Conservation (phyloP, 1,140 invertebrate genomes). For the Listronotus bonariensis region DNA sequence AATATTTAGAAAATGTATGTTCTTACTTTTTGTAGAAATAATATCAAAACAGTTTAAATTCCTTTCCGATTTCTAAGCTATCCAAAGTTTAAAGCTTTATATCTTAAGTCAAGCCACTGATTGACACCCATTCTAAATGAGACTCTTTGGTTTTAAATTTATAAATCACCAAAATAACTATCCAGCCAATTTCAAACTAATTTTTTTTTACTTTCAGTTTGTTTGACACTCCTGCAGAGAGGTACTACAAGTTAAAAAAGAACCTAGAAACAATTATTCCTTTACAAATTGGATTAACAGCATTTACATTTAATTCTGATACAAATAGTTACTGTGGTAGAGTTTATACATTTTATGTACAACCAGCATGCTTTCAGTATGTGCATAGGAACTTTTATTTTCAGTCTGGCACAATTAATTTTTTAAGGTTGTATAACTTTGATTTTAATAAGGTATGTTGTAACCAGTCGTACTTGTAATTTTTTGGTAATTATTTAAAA, state of each 20-base stretch:
- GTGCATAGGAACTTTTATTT: conserved; percentile 65
- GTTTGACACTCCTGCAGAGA: conserved; percentile 68
- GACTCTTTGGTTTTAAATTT: no score
- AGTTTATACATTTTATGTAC: conserved; percentile 70
- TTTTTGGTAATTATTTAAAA: no score
- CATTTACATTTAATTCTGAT: conserved; percentile 63
- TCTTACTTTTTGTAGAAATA: no score
- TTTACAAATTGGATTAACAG: conserved; percentile 67
- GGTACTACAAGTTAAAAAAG: conserved; percentile 65
- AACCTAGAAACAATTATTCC: conserved; percentile 65
- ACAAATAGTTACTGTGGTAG: conserved; percentile 63
- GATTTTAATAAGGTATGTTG: conserved; percentile 74
- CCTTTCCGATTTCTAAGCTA: no score
- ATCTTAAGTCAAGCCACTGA: no score
- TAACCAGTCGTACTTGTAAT: no score
- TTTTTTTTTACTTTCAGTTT: conserved; percentile 60
- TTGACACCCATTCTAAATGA: no score
- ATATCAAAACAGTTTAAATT: no score
- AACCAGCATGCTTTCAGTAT: conserved; percentile 65
- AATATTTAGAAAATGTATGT: no score
- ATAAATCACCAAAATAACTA: neutral
- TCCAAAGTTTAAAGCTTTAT: no score
- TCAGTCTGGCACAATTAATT: conserved; percentile 67
- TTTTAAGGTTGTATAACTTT: conserved; percentile 68
- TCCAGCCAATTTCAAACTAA: neutral